phyloP scores from a whole-genome alignment of 1,140 invertebrate species.

The Trinorchestia longiramus region DNA sequence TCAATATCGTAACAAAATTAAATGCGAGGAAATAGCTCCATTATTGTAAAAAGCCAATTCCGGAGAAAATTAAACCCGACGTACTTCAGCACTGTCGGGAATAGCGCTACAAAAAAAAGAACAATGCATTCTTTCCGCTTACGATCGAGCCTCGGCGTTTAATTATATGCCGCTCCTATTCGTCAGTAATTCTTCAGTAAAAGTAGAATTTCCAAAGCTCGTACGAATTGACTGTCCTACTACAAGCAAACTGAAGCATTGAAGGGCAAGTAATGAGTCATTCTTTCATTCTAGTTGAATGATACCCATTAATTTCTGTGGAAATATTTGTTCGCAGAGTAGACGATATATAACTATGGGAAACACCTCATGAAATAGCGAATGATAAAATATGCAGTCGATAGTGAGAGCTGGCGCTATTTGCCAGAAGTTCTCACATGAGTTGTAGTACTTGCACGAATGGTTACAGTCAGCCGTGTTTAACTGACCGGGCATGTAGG shows the following conservation, averaged over 20 bases:
- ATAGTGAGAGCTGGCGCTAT: not conserved
- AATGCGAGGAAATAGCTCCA: not conserved
- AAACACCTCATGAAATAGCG: not conserved
- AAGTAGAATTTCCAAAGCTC: not conserved
- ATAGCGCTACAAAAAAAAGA: not conserved
- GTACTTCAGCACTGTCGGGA: not conserved
- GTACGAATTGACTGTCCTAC: not conserved
- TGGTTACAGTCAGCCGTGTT: not conserved
- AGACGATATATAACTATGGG: not conserved
- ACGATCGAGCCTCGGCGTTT: not conserved
- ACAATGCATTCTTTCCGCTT: not conserved
- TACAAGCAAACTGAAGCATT: not conserved
- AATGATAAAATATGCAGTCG: not conserved
- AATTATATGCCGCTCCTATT: not conserved
- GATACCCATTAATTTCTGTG: not conserved
- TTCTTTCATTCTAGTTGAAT: not conserved
- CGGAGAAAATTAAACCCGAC: not conserved
- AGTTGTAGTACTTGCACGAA: not conserved
- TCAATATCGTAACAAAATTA: not conserved
- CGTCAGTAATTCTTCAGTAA: not conserved
- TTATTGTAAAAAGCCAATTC: slow-evolving; percentile 1
- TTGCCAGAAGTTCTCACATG: not conserved
- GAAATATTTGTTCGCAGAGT: not conserved
- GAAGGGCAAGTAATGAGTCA: not conserved
- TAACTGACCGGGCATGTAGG: not conserved